These are phyloP conservation scores for Tachystola acroxantha DNA, from an alignment of 2,888 invertebrate species.

Conservation along the genomic window DNA sequence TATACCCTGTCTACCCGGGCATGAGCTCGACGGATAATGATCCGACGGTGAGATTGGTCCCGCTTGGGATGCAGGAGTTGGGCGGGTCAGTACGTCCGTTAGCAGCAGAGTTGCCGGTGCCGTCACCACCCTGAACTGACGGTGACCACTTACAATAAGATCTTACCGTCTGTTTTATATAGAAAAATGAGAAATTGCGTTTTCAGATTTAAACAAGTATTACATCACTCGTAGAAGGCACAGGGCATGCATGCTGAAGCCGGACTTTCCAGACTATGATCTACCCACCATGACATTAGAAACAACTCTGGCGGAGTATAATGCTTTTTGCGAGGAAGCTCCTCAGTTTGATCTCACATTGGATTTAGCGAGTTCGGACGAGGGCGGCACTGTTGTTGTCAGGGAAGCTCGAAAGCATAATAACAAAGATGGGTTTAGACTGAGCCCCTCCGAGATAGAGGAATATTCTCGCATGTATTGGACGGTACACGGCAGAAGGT, in stretches of 20 bases:
- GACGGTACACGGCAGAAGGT: slow-evolving; percentile 26
- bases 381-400: slow-evolving; percentile 32
- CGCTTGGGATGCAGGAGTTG: too few species aligned
- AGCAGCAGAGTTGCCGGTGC: too few species aligned
- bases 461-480: slow-evolving; percentile 36
- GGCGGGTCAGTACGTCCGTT: too few species aligned
- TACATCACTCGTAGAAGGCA: slow-evolving; percentile 37
- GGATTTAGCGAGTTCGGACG: slow-evolving; percentile 17
- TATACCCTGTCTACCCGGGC: too few species aligned
- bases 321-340: slow-evolving; percentile 25
- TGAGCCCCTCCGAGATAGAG: slow-evolving; percentile 37
- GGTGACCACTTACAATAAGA: too few species aligned
- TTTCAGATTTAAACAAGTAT: slow-evolving; percentile 31
- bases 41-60: too few species aligned
- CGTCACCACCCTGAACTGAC: too few species aligned
- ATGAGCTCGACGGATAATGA: too few species aligned
- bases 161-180: too few species aligned
- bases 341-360: slow-evolving; percentile 11
- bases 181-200: too few species aligned
- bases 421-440: slow-evolving; percentile 20
- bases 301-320: slow-evolving; percentile 27
- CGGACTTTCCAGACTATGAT: slow-evolving; percentile 24
- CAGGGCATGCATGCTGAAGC: slow-evolving; percentile 34
- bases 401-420: slow-evolving; percentile 11
- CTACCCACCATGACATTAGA: slow-evolving; percentile 25